Evolutionary conservation across 2,797 vertebrate genomes (phyloP), one percentile per base, ranked within the genome.

Genomic region (Sylvia borin): DNA sequence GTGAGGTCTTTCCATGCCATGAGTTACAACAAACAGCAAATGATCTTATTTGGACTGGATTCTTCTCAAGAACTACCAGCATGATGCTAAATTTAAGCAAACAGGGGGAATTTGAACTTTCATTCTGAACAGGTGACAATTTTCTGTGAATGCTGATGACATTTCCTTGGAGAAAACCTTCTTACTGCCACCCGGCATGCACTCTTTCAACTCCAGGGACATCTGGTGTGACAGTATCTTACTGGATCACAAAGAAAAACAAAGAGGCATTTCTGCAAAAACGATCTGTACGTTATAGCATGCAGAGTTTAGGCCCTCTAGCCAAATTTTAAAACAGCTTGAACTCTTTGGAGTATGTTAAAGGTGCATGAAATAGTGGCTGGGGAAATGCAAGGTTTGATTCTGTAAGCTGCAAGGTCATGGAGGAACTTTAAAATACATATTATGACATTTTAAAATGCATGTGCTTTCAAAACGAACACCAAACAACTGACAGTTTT

Each of bases 101-200:
- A 55, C 3, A 15, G 21, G 31, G 61, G 66, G 72, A 95, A 94
- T 92, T 88, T 85, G 74, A 87, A 50, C 93, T 95, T 96, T 89
- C 92, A 61, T 96, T 93, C 36, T 71, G 67, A 97, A 94, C 50
- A 92, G 51, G 73, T 85, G 79, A 93, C 90, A 45, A 27, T 57
- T 70, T 93, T 89, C 88, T 95, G 82, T 94, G 85, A 97, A 91
- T 85, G 73, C 17, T 58, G 66, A n/a, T 93, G 92, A 81, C 74
- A 68, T 91, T 95, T 96, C 66, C 29, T 38, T 31, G 21, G 70
- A 87, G 80, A 67, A 84, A 78, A 57, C 64, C 74, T 73, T 91
- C 45, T 54, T 54, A 16, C 38, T 20, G 50, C 74, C 36, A 19
- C 77, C 65, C 21, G 19, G 25, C 29, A 42, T 65, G 50, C 22